Percentiles rank a stretch among this genome's conserved stretches.
These are phyloP conservation scores for Stichopus horrens DNA, from an alignment of 53 echinoderm and acorn worm genomes.

Conservation along the genomic window DNA sequence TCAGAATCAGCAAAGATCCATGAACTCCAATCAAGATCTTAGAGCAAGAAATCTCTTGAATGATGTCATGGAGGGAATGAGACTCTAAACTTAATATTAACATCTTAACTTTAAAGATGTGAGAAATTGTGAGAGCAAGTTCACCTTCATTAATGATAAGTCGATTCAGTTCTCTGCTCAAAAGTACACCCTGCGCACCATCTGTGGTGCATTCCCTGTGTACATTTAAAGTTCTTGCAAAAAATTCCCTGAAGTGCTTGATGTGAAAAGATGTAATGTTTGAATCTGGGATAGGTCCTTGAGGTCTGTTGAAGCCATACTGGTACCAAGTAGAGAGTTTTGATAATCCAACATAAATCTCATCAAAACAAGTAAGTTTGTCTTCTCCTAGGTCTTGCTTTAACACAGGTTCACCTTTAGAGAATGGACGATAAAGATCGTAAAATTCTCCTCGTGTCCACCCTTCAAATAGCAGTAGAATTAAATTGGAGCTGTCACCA, in stretches of 20 bases:
- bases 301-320: conserved; percentile 87
- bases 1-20: conserved; percentile 79
- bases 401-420: conserved; percentile 59
- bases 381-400: conserved; percentile 46
- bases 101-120: conserved; percentile 60
- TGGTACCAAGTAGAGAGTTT: conserved; percentile 90
- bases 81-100: conserved; percentile 72
- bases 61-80: conserved; percentile 53
- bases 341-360: conserved; percentile 74
- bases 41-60: conserved; percentile 66
- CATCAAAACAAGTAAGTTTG: conserved; percentile 74
- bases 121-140: conserved; percentile 56
- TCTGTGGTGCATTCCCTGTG: background rate
- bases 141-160: conserved; percentile 91
- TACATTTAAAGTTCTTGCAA: conserved; percentile 48
- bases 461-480: conserved; percentile 72
- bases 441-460: conserved; percentile 64
- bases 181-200: conserved; percentile 46
- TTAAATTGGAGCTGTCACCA: conserved; percentile 7
- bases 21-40: conserved; percentile 78
- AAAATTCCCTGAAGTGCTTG: conserved; percentile 64
- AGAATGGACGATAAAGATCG: conserved; percentile 64
- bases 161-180: conserved; percentile 73
- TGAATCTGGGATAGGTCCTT: conserved; percentile 69
- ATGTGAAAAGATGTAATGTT: conserved; percentile 62